Evolutionary conservation across 2,888 invertebrate genomes (phyloP), one percentile per base, ranked within the genome.

Genomic region (Leptogaster cylindrica): DNA sequence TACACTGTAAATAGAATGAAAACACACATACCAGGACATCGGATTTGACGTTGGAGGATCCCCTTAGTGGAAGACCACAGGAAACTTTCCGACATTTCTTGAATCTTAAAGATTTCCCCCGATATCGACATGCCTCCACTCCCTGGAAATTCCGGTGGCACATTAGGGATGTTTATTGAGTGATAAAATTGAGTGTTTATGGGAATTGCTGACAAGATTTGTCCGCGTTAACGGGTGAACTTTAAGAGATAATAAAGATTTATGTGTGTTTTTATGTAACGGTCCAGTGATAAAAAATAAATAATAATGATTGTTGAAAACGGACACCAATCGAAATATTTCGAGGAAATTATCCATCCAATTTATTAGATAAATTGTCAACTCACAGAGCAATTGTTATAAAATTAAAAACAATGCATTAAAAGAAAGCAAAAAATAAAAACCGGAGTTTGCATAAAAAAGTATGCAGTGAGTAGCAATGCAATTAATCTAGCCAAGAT

Each of bases 171-270:
- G 51, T 69, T 67, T 69, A 69, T 69, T 58, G 67, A 69, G 69
- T 69, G 69, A 69, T 69, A 69, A 69, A 69, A 69, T 69, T 67
- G 69, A 69, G 69, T 69, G 69, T 69, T 69, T 69, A 69, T 65
- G 69, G 61, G 36, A 58, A 67, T 65, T 67, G 69, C 65, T 69
- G 69, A 69, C 69, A 69, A 67, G 67, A 69, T 69, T 65, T 67
- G 39, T 44, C 55, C 31, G 14, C 36, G 55, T 66, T 55, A 41
- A 55, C 52, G 39, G 66, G 50, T 27, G 18, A 25, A 41, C 39
- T 55, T 66, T 55, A 27, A 18, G 27, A 44, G 52, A 66, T 66
- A 66, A 66, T 66, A 66, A 66, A 52, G 66, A 66, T 55, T 50
- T 66, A 66, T 55, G 44, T 10, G 12, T 27, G 44, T 27, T 46